phyloP scores from a whole-genome alignment of 1,140 invertebrate genomes.

The Pseudoatta argentina region DNA sequence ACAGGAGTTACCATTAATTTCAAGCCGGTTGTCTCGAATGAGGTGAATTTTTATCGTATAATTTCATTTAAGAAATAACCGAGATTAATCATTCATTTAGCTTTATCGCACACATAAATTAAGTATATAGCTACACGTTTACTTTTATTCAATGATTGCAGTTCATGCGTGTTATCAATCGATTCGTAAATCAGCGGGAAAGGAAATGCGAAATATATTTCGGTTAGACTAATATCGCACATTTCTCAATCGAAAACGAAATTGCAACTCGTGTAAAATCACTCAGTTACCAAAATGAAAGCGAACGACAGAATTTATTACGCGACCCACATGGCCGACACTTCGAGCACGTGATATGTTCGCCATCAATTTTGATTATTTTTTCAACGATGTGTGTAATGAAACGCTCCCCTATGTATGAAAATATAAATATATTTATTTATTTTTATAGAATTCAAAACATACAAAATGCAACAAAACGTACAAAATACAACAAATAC shows the following conservation, averaged over 20 bases:
- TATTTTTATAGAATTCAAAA: neutral
- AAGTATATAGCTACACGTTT: neutral
- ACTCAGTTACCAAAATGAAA: slow-evolving; percentile 30
- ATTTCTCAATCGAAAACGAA: slow-evolving; percentile 45
- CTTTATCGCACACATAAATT: neutral
- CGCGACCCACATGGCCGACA: neutral
- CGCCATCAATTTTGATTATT: slow-evolving; percentile 47
- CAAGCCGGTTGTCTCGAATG: too few species aligned
- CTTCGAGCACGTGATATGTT: neutral
- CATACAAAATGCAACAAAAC: slow-evolving; percentile 3
- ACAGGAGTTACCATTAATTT: neutral
- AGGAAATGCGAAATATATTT: neutral
- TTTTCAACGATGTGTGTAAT: neutral
- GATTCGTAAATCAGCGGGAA: slow-evolving; percentile 7
- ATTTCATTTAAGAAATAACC: neutral
- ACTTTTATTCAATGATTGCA: too few species aligned
- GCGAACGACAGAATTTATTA: slow-evolving; percentile 36
- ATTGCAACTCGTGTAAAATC: slow-evolving; percentile 28
- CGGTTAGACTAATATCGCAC: neutral
- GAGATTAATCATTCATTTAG: too few species aligned
- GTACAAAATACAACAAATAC: neutral
- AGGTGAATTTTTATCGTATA: neutral
- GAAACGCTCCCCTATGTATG: neutral
- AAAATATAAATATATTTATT: neutral
- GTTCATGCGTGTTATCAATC: too few species aligned